Base-by-base conservation (phyloP, 2,888 invertebrate species). In the Crematogaster levior region DNA sequence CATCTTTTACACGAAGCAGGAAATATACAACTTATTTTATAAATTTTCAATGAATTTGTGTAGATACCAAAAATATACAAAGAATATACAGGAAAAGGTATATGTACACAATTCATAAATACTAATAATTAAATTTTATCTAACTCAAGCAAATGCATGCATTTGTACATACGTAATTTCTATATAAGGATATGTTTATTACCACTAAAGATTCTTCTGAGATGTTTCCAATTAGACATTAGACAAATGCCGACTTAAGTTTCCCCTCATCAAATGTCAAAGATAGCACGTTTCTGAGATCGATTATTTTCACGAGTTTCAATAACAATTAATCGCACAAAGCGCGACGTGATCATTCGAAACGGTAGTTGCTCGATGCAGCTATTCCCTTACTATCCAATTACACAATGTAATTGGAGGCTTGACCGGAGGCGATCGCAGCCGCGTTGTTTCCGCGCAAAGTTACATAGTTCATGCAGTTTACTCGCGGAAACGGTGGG, bases 391-490 rank as follows among this genome's bases (percentile, higher is more conserved):
- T 79, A 46, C 70, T 79, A 58, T 79, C 77, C 56, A 79, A 70
- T 79, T 79, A 79, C 56, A 70, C 70, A 56, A 70, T 70, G 77
- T 79, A 79, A 79, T 79, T 79, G 77, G 77, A 79, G 70, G 56
- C 56, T 79, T 79, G 77, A 79, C 77, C 77, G 77, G 70, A 70
- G 77, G 77, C 77, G 77, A 79, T 79, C 77, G 56, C 77, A 53
- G 77, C 34, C 18, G 5, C 43, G 70, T 79, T 79, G 77, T 79
- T 79, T 79, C 77, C 77, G 77, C 70, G 56, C 43, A 70, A 66
- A 79, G 77, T 79, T 79, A 79, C 77, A 70, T 79, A 79, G 66
- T 70, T 79, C 77, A 79, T 75, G 66, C 70, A 79, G 77, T 79
- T 79, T 79, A 70, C 77, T 68, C 56, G 70, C 77, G 77, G 77